phyloP scores from a whole-genome alignment of 2,113 vertebrate genomes.

The Propithecus coquereli region DNA sequence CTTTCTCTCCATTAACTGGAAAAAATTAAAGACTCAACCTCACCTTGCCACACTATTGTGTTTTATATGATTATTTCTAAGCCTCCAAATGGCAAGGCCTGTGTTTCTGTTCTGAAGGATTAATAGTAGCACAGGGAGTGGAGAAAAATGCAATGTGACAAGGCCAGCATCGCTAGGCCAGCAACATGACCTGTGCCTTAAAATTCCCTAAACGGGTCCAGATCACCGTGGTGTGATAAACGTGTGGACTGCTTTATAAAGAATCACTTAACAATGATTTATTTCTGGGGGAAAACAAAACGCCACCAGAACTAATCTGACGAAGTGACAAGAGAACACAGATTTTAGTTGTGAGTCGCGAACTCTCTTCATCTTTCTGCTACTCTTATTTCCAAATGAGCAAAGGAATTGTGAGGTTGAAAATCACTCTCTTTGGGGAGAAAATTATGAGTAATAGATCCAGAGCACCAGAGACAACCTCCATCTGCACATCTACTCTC shows the following conservation, averaged over 20 bases:
- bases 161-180: background rate
- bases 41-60: background rate
- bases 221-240: background rate
- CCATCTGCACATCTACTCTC: background rate
- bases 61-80: background rate
- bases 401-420: background rate
- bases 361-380: background rate
- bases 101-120: background rate
- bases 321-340: background rate
- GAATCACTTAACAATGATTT: background rate
- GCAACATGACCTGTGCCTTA: background rate
- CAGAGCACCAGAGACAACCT: background rate
- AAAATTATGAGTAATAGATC: background rate
- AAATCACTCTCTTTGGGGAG: background rate
- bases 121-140: background rate
- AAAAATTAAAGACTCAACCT: background rate
- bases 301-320: slow-evolving; percentile 20
- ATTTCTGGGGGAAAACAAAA: background rate
- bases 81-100: background rate
- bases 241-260: background rate
- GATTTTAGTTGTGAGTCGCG: background rate
- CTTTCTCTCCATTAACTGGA: background rate
- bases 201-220: background rate
- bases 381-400: background rate
- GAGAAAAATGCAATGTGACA: background rate